phyloP scores from a whole-genome alignment of 2,888 invertebrate species.

The Dilophus febrilis region DNA sequence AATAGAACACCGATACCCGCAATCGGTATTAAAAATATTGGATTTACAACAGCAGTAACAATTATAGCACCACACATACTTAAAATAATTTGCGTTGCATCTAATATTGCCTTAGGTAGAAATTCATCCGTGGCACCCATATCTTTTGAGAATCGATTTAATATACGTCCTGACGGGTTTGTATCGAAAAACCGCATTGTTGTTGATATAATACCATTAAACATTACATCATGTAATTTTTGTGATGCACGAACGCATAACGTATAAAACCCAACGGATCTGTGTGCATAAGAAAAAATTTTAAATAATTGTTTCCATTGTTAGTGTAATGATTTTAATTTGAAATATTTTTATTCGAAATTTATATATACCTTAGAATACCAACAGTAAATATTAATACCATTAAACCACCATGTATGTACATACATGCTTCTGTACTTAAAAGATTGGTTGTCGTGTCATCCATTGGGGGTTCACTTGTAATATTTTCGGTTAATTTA shows the following conservation, averaged over 20 bases:
- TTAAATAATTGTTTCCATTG: too few relatives aligned
- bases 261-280: constrained; percentile 46
- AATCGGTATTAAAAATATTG: constrained; percentile 41
- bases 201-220: constrained; percentile 31
- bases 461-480: too few relatives aligned
- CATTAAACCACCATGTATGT: constrained; percentile 42
- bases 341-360: too few relatives aligned
- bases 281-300: constrained; percentile 9
- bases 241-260: constrained; percentile 47
- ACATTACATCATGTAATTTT: constrained; percentile 54
- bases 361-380: constrained; percentile 26
- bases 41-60: constrained; percentile 43
- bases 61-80: constrained; percentile 38
- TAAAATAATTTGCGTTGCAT: constrained; percentile 38
- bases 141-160: constrained; percentile 70
- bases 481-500: too few relatives aligned
- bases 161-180: constrained; percentile 63
- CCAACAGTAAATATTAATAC: constrained; percentile 36
- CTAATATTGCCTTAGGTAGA: constrained; percentile 48
- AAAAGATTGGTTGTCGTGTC: background rate
- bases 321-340: too few relatives aligned
- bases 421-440: constrained; percentile 34
- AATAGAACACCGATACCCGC: constrained; percentile 39
- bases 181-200: constrained; percentile 63
- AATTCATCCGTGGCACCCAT: constrained; percentile 66